Base-by-base conservation (phyloP, 2,888 invertebrate genomes). In the Phaedon cochleariae region DNA sequence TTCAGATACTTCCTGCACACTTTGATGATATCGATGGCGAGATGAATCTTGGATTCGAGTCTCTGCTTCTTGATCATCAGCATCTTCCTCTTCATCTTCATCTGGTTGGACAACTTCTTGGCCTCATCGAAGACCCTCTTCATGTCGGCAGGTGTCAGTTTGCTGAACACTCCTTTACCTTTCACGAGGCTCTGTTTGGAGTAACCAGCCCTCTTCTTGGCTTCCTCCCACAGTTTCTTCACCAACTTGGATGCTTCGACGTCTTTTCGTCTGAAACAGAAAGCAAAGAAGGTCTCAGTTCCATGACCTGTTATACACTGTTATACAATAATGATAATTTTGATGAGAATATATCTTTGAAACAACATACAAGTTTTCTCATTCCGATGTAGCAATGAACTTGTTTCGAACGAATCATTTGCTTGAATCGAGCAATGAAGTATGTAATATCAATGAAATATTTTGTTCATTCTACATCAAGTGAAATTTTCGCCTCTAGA, bases 1-100 rank as follows among this genome's bases (percentile, higher is more conserved):
- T 51, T 45, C 22, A 46, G n/a, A 52, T 59, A 70, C 37, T 62
- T 63, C 6, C 61, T 45, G 26, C 70, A 70, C 45, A 70, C 67
- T 34, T 61, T 68, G 9, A 70, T 62, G 15, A 68, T 64, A 37
- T 70, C 62, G 37, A 58, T 59, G n/a, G 64, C 67, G 15, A 68
- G 54, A 31, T 70, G 62, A 21, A 70, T 68, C 41, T 68, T 68
- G 3, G 64, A 49, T 4, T 66, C 65, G n/a, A 70, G 17, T 37
- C 46, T 57, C 18, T 62, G 54, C 18, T 57, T 70, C 34, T 49
- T 55, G 1, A 59, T 31, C n/a, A 68, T 1, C 37, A 70, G 34
- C 17, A 63, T 52, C 17, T 64, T 59, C 20, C 53, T 59, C 48
- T 58, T 70, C n/a, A 66, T 20, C 29, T 68, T 68, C 34, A 62